Evolutionary conservation across 2,888 invertebrate species (phyloP), one percentile per base, ranked within the genome.

Genomic region (Invenusta paracnida): DNA sequence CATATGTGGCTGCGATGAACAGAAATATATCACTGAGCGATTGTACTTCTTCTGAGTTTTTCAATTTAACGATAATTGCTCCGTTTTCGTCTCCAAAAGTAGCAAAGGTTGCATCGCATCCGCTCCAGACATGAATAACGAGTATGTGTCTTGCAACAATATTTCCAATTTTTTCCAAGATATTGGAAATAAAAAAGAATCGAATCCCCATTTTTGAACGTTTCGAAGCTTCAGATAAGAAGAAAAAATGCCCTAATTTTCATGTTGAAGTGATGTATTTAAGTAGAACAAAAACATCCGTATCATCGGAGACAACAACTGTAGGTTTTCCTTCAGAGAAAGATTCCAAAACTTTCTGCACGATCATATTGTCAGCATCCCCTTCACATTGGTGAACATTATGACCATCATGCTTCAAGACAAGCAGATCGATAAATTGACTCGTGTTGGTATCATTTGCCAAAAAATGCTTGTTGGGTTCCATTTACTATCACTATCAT

Each of bases 11-110:
- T 30, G 29, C n/a, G 29, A 2, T 30, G n/a, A 29, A 82, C 30
- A 29, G 29, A 82, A 82, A 82, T 82, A 30, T 79, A 30, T 82
- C 82, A 82, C 82, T 82, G 31, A 82, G 82, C n/a, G 82, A 82
- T 82, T 82, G 82, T 13, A 82, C 17, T 30, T 82, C 82, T 30
- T 30, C 82, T 25, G 29, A 82, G 29, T 30, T 29, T 82, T 82
- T 30, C 31, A 82, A 29, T 82, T 82, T 82, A 29, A 13, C 28
- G 31, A 27, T 29, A 27, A 27, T 30, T 82, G 82, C 82, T 29
- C 82, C 29, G 5, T 82, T 82, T 30, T 27, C 29, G n/a, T 82
- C 25, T 82, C 82, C 82, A 30, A 82, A 82, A 27, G 23, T 28
- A 82, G 82, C 82, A 82, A 29, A 82, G 2, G 82, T 28, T 30